Evolutionary conservation across 2,113 vertebrate species (phyloP).

Genomic region (Raja brachyura): DNA sequence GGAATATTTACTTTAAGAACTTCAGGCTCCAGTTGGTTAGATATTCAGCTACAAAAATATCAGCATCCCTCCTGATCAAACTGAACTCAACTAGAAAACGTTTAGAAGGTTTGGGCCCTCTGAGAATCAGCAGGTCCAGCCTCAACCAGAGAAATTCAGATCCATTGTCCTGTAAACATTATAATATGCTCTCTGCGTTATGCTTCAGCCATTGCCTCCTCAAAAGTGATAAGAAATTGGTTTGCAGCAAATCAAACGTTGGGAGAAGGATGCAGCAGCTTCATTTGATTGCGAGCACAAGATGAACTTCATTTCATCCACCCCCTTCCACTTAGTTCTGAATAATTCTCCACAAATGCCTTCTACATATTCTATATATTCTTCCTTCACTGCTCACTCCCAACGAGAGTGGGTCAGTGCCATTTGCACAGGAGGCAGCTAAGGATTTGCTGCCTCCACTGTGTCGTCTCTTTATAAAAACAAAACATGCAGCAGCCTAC

Average conservation of each 20-base stretch:
- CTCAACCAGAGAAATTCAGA: background rate
- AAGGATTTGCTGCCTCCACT: background rate
- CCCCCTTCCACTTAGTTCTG: background rate
- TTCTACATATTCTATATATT: too few species aligned
- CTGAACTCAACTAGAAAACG: background rate
- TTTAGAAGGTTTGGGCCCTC: background rate
- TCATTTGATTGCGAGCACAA: background rate
- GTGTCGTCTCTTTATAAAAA: too few species aligned
- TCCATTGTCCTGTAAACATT: background rate
- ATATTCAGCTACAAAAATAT: background rate
- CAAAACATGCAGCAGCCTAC: background rate
- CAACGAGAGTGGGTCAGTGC: background rate
- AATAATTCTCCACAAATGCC: background rate
- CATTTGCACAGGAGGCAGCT: background rate
- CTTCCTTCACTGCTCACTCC: background rate
- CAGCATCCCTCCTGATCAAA: background rate
- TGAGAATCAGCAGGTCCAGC: background rate
- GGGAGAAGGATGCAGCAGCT: background rate
- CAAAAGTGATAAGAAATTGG: background rate
- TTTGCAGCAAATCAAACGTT: background rate
- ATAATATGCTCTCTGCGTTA: background rate
- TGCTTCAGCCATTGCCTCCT: background rate
- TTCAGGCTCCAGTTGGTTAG: background rate
- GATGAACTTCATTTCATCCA: background rate
- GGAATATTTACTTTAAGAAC: conserved; percentile 14